These are phyloP conservation scores for Listrodromus nycthemerus DNA, from an alignment of 2,888 invertebrate genomes.

Conservation along the genomic window DNA sequence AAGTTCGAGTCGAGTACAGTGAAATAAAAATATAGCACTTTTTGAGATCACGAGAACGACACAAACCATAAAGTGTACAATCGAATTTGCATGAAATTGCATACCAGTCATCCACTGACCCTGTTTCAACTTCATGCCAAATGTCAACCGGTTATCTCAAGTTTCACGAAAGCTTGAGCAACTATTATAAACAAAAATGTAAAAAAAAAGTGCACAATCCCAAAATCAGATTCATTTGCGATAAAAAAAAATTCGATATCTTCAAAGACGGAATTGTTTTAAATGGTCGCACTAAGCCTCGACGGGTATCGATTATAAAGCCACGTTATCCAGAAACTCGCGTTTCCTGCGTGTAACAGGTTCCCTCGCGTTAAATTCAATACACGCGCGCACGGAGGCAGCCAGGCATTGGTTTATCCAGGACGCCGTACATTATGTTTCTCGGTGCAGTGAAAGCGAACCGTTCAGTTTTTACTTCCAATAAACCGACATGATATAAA, in stretches of 20 bases:
- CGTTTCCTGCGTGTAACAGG: constrained; percentile 41
- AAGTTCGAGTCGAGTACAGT: background rate
- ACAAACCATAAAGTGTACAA: background rate
- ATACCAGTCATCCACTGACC: background rate
- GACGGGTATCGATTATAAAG: constrained; percentile 8
- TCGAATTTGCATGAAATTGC: background rate
- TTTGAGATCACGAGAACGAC: background rate
- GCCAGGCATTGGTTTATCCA: constrained; percentile 52
- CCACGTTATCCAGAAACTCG: background rate
- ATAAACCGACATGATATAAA: constrained; percentile 47
- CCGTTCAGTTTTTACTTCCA: constrained; percentile 43
- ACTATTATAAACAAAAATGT: background rate
- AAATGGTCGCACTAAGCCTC: background rate
- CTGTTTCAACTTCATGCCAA: background rate
- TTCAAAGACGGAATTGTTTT: background rate
- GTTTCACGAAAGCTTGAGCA: background rate
- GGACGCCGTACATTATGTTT: constrained; percentile 65
- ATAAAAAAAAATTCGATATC: background rate
- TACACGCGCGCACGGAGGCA: constrained; percentile 25
- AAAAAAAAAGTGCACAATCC: background rate
- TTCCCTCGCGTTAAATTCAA: constrained; percentile 54
- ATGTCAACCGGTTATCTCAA: background rate
- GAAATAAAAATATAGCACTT: background rate
- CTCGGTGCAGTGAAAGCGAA: constrained; percentile 67
- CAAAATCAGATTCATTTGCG: background rate